Evolutionary conservation across 2,797 vertebrate genomes (phyloP), one percentile per base, ranked within the genome.

Genomic region (Pangasius macronema): DNA sequence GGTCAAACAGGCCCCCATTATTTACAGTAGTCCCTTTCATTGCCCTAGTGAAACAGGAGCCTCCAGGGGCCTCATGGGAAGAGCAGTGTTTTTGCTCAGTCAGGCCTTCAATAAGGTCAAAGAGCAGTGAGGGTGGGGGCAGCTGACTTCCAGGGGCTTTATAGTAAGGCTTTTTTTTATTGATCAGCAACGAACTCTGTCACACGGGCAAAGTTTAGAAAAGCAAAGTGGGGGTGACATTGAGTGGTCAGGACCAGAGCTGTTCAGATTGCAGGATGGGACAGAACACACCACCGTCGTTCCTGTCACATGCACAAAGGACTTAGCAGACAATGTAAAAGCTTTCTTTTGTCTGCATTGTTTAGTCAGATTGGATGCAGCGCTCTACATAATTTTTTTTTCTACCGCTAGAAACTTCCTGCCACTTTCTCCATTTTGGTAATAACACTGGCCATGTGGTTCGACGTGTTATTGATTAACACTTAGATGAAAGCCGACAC

Each of bases 21-120:
- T 97, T 97, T 97, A 97, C 97, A 97, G 97, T 97, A 95, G 94
- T 92, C 90, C 91, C 96, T 97, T 97, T 97, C 96, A 96, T 93
- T 92, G 95, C 94, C 93, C 84, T 83, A 90, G 93, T 95, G 96
- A 96, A 96, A 96, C 91, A 90, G 95, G 96, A 96, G 94, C 94
- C 93, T 92, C 82, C 42, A 82, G 91, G 91, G 94, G 93, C 93
- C 92, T 93, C 90, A 91, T 94, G 95, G 94, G 94, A 95, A 94
- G 93, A 92, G 92, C 92, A 95, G 95, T 97, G 96, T 97, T 96
- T 97, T 96, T 97, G 96, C 94, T 96, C 96, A 96, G 95, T 95
- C 97, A 97, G 97, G 97, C 96, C 94, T 96, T 95, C 92, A 92
- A 86, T 92, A 85, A 95, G 96, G 95, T 95, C 94, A 93, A 95